These are phyloP conservation scores for human (Homo sapiens) DNA, from an alignment of 2,113 vertebrate species.

Conservation along the genomic window DNA sequence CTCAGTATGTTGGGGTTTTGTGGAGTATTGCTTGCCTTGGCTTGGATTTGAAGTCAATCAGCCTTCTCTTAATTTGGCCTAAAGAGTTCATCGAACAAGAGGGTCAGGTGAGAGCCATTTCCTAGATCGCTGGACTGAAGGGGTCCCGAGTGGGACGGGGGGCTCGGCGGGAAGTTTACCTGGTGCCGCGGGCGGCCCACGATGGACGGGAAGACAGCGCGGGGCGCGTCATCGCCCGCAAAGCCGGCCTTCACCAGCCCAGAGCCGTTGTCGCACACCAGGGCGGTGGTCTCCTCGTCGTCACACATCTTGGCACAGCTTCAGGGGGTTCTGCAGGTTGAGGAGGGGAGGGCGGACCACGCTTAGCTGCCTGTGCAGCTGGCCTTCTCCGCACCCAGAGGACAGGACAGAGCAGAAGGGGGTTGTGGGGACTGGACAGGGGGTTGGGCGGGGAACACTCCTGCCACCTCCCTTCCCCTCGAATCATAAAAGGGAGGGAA, in stretches of 20 bases:
- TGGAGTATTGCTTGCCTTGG: background rate
- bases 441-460: background rate
- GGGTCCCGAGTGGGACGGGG: background rate
- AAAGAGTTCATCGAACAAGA: background rate
- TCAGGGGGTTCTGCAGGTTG: slow-evolving; percentile 76
- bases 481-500: background rate
- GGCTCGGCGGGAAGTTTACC: slow-evolving; percentile 80
- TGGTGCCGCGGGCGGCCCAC: slow-evolving; percentile 98
- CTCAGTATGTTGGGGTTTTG: background rate
- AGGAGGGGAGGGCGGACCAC: slow-evolving; percentile 48
- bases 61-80: background rate
- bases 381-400: background rate
- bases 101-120: background rate
- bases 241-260: slow-evolving; percentile 99
- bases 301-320: slow-evolving; percentile 93
- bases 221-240: slow-evolving; percentile 97
- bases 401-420: background rate
- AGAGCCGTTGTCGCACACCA: slow-evolving; percentile 99
- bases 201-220: slow-evolving; percentile 98
- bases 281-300: slow-evolving; percentile 98
- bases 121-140: background rate
- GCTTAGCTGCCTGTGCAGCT: background rate
- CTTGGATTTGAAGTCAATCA: background rate
- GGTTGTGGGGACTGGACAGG: no score
- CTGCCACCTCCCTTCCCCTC: background rate